Evolutionary conservation across 2,113 vertebrate species (phyloP).

Genomic region (Ahaetulla prasina): DNA sequence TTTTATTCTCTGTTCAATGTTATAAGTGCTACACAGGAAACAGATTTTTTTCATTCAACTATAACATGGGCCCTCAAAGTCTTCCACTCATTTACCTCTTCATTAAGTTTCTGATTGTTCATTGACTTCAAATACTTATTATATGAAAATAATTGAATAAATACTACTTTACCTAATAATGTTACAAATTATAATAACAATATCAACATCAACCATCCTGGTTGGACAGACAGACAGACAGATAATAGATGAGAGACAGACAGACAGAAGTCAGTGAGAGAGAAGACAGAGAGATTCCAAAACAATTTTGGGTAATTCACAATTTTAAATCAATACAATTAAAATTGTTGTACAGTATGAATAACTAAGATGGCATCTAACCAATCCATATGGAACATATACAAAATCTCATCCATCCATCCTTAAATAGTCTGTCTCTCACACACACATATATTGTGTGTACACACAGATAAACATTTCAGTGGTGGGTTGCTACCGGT

Average conservation of each 20-base stretch:
- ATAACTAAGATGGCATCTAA: not conserved
- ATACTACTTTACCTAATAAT: not conserved
- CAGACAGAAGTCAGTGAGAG: not conserved
- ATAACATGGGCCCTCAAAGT: not conserved
- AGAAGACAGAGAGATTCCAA: not conserved
- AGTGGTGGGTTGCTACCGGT: too few species aligned
- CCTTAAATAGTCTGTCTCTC: not conserved
- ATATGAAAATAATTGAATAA: not conserved
- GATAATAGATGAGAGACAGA: too few species aligned
- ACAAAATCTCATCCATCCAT: not conserved
- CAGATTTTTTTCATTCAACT: not conserved
- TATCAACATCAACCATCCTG: not conserved
- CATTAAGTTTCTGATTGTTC: not conserved
- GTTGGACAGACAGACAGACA: not conserved
- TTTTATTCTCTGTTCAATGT: not conserved
- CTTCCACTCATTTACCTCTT: not conserved
- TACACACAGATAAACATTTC: not conserved
- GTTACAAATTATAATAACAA: not conserved
- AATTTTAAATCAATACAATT: not conserved
- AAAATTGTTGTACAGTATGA: not conserved
- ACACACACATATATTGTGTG: not conserved
- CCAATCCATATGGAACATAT: not conserved
- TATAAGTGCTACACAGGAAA: not conserved
- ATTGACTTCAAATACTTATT: not conserved
- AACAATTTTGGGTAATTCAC: not conserved